Percentiles rank a stretch among this genome's conserved stretches.
Conservation (phyloP, 2,888 invertebrate species). For the Dynastes hyllus region DNA sequence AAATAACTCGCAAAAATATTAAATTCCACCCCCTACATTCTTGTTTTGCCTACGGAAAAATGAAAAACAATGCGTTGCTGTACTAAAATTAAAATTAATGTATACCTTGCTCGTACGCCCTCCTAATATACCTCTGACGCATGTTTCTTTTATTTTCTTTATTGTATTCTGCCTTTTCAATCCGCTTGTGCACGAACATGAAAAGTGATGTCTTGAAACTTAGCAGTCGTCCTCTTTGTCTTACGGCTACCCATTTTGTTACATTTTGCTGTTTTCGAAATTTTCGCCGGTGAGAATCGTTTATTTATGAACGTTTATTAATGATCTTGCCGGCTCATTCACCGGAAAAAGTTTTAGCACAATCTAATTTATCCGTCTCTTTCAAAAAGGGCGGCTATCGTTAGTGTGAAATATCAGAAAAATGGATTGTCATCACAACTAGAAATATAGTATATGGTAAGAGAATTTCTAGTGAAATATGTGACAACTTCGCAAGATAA, state of each 20-base stretch:
- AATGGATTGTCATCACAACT: too few species aligned
- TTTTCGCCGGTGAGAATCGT: slow-evolving; percentile 24
- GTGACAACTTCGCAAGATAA: too few species aligned
- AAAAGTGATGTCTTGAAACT: slow-evolving; percentile 30
- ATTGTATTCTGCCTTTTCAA: slow-evolving; percentile 23
- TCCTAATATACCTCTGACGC: neutral
- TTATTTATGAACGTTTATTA: slow-evolving; percentile 25
- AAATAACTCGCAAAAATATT: too few species aligned
- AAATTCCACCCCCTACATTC: too few species aligned
- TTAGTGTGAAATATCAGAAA: too few species aligned
- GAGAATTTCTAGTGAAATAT: too few species aligned
- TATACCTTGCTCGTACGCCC: neutral
- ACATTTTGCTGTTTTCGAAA: slow-evolving; percentile 9
- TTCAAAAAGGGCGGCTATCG: too few species aligned
- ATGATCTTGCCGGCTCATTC: neutral
- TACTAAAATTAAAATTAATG: slow-evolving; percentile 28
- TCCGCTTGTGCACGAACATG: slow-evolving; percentile 10
- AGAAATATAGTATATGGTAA: too few species aligned
- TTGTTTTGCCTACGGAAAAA: too few species aligned
- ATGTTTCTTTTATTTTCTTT: slow-evolving; percentile 15
- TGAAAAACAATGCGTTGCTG: neutral
- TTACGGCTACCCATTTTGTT: slow-evolving; percentile 1
- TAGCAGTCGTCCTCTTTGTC: slow-evolving; percentile 29
- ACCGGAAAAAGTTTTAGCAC: slow-evolving; percentile 7
- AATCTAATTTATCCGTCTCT: neutral